Conservation (phyloP, 2,797 vertebrate species). For the Coracias cyanogaster region DNA sequence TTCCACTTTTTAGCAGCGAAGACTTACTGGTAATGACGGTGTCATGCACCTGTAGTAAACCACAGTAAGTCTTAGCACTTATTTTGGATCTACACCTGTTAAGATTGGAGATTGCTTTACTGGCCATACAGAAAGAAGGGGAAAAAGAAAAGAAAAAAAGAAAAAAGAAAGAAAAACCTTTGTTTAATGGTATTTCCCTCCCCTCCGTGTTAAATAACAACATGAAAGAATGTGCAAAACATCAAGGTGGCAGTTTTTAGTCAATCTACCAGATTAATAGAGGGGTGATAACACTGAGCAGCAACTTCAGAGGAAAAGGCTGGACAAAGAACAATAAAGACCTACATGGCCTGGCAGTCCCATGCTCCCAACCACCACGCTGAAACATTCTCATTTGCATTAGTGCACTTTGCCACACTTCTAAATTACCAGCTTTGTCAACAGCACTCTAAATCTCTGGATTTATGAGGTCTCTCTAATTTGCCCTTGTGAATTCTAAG, state of each 20-base stretch:
- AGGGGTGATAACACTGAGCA: background rate
- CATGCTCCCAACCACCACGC: background rate
- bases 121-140: background rate
- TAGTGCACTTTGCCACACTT: background rate
- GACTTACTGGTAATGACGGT: background rate
- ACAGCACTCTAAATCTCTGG: background rate
- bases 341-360: background rate
- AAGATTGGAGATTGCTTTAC: background rate
- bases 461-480: background rate
- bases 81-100: background rate
- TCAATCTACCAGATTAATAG: background rate
- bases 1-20: background rate
- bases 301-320: background rate
- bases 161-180: background rate
- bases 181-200: background rate
- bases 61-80: background rate
- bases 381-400: background rate
- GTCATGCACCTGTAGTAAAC: background rate
- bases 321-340: background rate
- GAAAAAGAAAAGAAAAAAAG: rapidly evolving
- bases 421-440: background rate
- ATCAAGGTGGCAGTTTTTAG: background rate
- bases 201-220: background rate
- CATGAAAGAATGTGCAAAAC: background rate
- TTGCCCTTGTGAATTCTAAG: background rate